phyloP scores from a whole-genome alignment of 2,797 vertebrate genomes.

The Gymnothorax javanicus region DNA sequence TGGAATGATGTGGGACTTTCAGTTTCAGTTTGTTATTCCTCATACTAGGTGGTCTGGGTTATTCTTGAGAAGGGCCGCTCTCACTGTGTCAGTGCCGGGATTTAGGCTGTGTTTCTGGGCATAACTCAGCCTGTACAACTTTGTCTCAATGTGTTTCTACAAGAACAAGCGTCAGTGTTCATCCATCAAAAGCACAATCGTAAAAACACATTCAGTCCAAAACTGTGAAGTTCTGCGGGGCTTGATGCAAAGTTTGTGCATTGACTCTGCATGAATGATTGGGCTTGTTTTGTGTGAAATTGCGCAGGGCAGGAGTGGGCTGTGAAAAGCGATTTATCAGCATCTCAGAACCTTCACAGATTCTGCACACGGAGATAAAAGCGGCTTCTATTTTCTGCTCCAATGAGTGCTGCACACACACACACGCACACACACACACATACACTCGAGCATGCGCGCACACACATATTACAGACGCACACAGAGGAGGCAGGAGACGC shows the following conservation, averaged over 20 bases:
- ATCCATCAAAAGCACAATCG: background rate
- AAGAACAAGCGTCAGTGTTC: background rate
- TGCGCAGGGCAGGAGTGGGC: background rate
- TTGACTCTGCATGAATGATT: constrained; percentile 2
- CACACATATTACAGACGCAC: background rate
- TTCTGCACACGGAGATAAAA: background rate
- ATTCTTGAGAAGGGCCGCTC: background rate
- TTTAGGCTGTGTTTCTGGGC: background rate
- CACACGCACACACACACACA: too few relatives aligned
- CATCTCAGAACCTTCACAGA: background rate
- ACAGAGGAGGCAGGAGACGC: too few relatives aligned
- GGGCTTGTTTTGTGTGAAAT: background rate
- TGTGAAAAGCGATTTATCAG: background rate
- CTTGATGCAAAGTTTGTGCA: background rate
- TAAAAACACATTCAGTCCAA: background rate
- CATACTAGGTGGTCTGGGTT: background rate
- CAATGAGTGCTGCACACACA: background rate
- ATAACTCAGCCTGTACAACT: background rate
- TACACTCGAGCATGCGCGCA: background rate
- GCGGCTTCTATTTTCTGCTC: background rate
- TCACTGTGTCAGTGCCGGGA: background rate
- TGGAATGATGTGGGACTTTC: too few relatives aligned
- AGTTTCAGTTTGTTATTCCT: too few relatives aligned
- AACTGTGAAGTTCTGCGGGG: background rate
- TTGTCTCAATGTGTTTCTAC: background rate